These are phyloP conservation scores for Papilio gigon DNA, from an alignment of 2,888 invertebrate species.

Conservation along the genomic window DNA sequence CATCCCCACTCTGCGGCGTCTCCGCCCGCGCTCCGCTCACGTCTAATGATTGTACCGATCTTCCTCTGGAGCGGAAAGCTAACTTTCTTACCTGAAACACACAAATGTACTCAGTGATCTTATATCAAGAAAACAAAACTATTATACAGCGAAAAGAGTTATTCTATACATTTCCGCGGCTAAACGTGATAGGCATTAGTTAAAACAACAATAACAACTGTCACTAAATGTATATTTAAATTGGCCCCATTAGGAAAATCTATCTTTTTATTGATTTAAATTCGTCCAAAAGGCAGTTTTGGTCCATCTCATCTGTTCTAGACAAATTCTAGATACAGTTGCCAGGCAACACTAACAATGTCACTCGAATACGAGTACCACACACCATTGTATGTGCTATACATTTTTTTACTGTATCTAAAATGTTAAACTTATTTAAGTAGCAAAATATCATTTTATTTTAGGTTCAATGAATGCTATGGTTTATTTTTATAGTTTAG, in stretches of 20 bases:
- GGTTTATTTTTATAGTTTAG: neutral
- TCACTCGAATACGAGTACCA: constrained; percentile 28
- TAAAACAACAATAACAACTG: constrained; percentile 52
- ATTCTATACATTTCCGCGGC: constrained; percentile 74
- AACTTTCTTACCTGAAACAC: constrained; percentile 69
- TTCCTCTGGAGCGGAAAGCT: constrained; percentile 75
- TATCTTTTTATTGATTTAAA: constrained; percentile 64
- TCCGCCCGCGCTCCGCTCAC: constrained; percentile 61
- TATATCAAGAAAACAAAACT: constrained; percentile 18
- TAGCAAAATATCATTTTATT: neutral
- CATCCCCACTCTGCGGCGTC: constrained; percentile 66
- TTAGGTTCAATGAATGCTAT: neutral
- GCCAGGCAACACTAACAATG: constrained; percentile 57
- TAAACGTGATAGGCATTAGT: constrained; percentile 75
- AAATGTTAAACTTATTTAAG: neutral
- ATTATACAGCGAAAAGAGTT: constrained; percentile 10
- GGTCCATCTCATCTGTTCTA: constrained; percentile 63
- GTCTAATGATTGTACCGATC: constrained; percentile 77
- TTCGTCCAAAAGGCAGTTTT: constrained; percentile 73
- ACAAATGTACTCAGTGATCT: constrained; percentile 25
- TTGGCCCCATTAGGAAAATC: constrained; percentile 66
- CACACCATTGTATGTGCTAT: too few relatives aligned
- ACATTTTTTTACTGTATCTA: neutral
- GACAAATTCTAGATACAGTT: constrained; percentile 56
- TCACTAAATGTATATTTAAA: constrained; percentile 46